Percentiles rank a stretch among this genome's conserved stretches.
Evolutionary conservation across 2,113 vertebrate species (phyloP).

Genomic region (Ovis aries): ARS-UI_Ramb_v3.0 NC_056059.1:54111001-54111500

Average conservation of each 20-base stretch:
- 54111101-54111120: not conserved
- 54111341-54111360: conserved; percentile 28
- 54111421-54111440: not conserved
- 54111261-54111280: not conserved
- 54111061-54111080: not conserved
- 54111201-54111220: fast-evolving
- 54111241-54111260: not conserved
- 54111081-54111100: not conserved
- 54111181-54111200: not conserved
- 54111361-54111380: conserved; percentile 26
- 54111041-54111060: not conserved
- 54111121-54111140: not conserved
- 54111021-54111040: not conserved
- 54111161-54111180: not conserved
- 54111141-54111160: not conserved
- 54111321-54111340: conserved; percentile 33
- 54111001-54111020: not conserved
- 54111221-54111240: not conserved
- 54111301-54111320: conserved; percentile 28
- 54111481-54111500: not conserved
- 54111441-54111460: not conserved
- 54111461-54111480: not conserved
- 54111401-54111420: conserved; percentile 1
- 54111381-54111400: not conserved
- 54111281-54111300: not conserved